Evolutionary conservation across 2,888 invertebrate species (phyloP), one percentile per base, ranked within the genome.

Genomic region (Leucophenga maculata): DNA sequence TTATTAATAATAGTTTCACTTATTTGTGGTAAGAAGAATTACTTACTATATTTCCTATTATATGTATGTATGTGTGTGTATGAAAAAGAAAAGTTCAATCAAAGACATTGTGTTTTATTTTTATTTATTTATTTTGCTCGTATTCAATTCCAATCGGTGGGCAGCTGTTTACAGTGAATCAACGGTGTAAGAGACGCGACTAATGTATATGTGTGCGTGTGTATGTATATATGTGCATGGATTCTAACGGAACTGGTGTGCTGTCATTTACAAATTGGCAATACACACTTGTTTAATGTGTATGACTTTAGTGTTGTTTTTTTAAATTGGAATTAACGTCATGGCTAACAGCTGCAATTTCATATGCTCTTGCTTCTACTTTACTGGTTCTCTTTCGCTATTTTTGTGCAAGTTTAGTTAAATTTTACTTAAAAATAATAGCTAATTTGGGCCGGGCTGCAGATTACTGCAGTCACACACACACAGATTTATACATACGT

Each of bases 21-120:
- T 55, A 71, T 71, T 75, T 69, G 78, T 80, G 79, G 79, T 80
- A 80, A 80, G 79, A 72, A 39, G 9, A 16, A 50, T 50, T 11
- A 50, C 6, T 11, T 50, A 50, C 1, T 39, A 11, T 39, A 11
- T 11, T 6, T 71, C 70, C 68, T 83, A 83, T 75, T 78, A 77
- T 69, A 9, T 52, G n/a, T 52, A 14, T 52, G 77, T 64, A 70
- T 80, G 70, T 79, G 75, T 20, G 69, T 65, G 52, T 65, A n/a
- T 16, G 32, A 26, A 26, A 26, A 26, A 26, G 4, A 26, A 26
- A 26, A 3, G 26, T 26, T 69, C 26, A 26, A 4, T 4, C 26
- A 20, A 11, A 18, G 4, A 11, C 20, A 55, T 22, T 31, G 20
- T 26, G 26, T 57, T 57, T 55, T 57, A 1, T 22, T 20, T 54